These are phyloP conservation scores for Alethe castanea DNA, from an alignment of 2,113 vertebrate species.

Conservation along the genomic window DNA sequence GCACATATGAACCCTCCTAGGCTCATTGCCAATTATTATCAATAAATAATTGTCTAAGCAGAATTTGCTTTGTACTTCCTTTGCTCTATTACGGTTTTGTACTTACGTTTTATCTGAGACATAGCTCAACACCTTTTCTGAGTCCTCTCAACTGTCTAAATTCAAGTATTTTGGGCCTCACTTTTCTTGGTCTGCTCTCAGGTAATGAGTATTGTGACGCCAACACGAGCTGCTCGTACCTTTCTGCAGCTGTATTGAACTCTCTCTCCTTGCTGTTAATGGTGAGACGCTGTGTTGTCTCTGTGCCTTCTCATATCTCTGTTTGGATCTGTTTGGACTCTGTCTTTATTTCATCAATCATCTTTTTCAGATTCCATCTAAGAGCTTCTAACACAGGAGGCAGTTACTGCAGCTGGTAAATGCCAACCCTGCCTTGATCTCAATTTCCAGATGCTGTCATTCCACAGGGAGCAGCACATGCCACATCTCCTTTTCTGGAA, in stretches of 20 bases:
- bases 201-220: not conserved
- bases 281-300: not conserved
- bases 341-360: not conserved
- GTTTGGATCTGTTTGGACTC: not conserved
- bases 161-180: not conserved
- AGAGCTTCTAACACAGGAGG: not conserved
- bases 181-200: not conserved
- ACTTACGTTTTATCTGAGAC: not conserved
- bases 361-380: not conserved
- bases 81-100: not conserved
- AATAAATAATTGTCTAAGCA: not conserved
- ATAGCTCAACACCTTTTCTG: not conserved
- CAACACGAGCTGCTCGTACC: not conserved
- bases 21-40: not conserved
- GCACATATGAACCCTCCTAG: not conserved
- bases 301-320: not conserved
- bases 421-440: not conserved
- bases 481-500: not conserved
- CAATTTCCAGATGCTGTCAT: not conserved
- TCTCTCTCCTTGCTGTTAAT: not conserved
- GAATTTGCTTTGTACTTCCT: not conserved
- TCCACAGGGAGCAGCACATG: not conserved
- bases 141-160: not conserved
- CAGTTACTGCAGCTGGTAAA: not conserved
- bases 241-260: not conserved